Evolutionary conservation across 2,888 invertebrate genomes (phyloP).

Genomic region (Himalopsyche japonica): DNA sequence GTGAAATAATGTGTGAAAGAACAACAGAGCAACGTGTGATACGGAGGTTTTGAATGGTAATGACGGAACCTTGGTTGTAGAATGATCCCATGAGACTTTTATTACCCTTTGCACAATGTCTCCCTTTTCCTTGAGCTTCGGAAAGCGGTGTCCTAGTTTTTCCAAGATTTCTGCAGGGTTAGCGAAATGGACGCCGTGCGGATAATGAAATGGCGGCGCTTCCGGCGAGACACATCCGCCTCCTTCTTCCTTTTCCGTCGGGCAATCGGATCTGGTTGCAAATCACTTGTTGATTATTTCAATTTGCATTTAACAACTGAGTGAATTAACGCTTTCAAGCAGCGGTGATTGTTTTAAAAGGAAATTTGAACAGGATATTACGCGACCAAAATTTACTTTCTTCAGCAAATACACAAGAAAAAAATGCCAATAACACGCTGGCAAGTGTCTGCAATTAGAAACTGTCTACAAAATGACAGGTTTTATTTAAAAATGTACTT

Average conservation of each 20-base stretch:
- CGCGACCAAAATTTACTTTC: not conserved
- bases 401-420: too few species aligned
- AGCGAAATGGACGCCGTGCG: not conserved
- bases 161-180: conserved; percentile 52
- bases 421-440: too few species aligned
- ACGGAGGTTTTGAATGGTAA: not conserved
- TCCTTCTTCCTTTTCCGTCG: not conserved
- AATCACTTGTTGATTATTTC: not conserved
- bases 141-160: conserved; percentile 56
- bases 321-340: too few species aligned
- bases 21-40: too few species aligned
- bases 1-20: too few species aligned
- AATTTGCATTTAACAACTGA: not conserved
- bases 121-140: conserved; percentile 58
- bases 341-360: not conserved
- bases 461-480: too few species aligned
- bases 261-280: conserved; percentile 8
- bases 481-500: too few species aligned
- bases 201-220: not conserved
- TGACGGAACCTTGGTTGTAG: not conserved
- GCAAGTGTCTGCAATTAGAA: too few species aligned
- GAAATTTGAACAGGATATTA: not conserved
- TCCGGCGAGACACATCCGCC: not conserved
- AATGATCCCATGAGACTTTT: not conserved
- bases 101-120: conserved; percentile 65